phyloP scores from a whole-genome alignment of 2,888 invertebrate genomes.

The Carcina quercana region DNA sequence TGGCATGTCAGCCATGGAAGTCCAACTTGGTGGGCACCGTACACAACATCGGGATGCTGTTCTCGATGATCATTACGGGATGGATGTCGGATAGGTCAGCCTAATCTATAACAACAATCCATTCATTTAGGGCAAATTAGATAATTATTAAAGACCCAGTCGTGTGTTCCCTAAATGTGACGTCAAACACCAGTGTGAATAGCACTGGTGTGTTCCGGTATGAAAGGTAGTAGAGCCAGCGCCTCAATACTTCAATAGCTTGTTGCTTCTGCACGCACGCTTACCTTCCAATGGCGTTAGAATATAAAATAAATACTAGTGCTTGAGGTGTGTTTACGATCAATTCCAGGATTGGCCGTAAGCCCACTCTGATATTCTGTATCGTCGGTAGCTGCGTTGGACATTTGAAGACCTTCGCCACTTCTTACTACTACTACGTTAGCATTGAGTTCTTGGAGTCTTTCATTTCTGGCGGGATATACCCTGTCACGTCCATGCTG shows the following conservation, averaged over 20 bases:
- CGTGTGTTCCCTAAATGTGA: too few relatives aligned
- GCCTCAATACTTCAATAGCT: too few relatives aligned
- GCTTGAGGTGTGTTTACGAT: too few relatives aligned
- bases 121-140: too few relatives aligned
- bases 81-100: conserved; percentile 46
- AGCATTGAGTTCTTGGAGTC: conserved; percentile 48
- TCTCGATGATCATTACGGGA: conserved; percentile 44
- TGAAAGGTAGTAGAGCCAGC: too few relatives aligned
- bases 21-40: conserved; percentile 48
- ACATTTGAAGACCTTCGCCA: conserved; percentile 41
- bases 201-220: too few relatives aligned
- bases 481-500: conserved; percentile 41
- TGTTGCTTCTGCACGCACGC: too few relatives aligned
- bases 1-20: conserved; percentile 52
- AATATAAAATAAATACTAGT: too few relatives aligned
- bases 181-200: too few relatives aligned
- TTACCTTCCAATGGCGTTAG: too few relatives aligned
- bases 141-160: too few relatives aligned
- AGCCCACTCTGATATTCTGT: conserved; percentile 42
- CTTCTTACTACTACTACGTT: conserved; percentile 39
- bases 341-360: conserved; percentile 57
- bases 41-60: conserved; percentile 45
- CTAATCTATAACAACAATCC: too few relatives aligned
- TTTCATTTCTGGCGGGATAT: conserved; percentile 39
- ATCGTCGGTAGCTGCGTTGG: conserved; percentile 40